Evolutionary conservation across 2,797 vertebrate species (phyloP).

Genomic region (Anguilla pacifica): DNA sequence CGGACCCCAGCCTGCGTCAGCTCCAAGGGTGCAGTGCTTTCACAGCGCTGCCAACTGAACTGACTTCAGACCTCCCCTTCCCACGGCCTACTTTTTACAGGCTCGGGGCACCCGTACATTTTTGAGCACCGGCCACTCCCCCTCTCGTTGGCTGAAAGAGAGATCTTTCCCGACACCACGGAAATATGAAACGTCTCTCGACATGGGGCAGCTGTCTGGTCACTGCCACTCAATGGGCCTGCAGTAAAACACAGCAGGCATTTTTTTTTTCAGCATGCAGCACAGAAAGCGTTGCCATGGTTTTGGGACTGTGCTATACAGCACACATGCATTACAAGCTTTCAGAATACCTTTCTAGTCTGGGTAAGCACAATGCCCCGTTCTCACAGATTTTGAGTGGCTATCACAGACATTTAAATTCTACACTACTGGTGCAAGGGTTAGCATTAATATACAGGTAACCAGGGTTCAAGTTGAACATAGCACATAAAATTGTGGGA

Average conservation of each 20-base stretch:
- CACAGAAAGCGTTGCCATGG: background rate
- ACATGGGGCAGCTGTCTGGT: background rate
- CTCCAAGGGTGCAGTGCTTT: background rate
- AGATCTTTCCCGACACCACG: background rate
- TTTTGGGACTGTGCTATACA: background rate
- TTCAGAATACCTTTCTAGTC: background rate
- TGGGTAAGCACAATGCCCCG: background rate
- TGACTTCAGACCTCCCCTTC: conserved; percentile 39
- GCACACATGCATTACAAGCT: background rate
- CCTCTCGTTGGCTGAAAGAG: background rate
- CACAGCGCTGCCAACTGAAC: background rate
- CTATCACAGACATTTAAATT: background rate
- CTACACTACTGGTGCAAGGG: background rate
- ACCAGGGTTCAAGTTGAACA: background rate
- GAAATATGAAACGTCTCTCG: background rate
- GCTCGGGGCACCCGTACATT: conserved; percentile 42
- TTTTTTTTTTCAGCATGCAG: background rate
- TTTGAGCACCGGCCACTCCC: conserved; percentile 51
- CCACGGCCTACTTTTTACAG: conserved; percentile 25
- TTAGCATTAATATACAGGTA: background rate
- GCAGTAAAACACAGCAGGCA: background rate
- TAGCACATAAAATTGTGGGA: background rate
- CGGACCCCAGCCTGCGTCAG: too few relatives aligned
- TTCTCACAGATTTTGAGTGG: background rate
- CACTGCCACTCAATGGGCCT: background rate